A percentile compares a stretch with the other conserved stretches of the same genome.
phyloP scores from a whole-genome alignment of 64 coral and sea anemone species.

The Montipora cactus region DNA sequence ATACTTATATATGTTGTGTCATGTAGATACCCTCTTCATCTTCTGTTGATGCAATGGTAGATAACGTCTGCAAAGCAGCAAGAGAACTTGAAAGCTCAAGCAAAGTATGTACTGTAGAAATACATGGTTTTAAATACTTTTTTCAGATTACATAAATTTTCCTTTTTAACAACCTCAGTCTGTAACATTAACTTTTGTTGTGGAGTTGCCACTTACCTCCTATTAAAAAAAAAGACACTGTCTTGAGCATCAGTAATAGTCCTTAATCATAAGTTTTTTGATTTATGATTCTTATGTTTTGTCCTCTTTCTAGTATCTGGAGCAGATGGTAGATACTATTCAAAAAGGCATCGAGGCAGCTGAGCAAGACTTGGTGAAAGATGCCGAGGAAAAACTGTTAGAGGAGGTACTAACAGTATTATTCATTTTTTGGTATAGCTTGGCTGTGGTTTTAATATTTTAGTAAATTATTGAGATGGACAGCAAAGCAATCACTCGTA shows the following conservation, averaged over 20 bases:
- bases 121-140: too few relatives aligned
- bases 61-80: constrained; percentile 71
- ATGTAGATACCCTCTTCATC: constrained; percentile 48
- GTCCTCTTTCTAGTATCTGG: constrained; percentile 67
- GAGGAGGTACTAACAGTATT: constrained; percentile 66
- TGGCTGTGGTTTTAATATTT: background rate
- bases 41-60: constrained; percentile 68
- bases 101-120: constrained; percentile 56
- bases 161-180: background rate
- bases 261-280: too few relatives aligned
- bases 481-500: too few relatives aligned
- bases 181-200: too few relatives aligned
- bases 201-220: too few relatives aligned
- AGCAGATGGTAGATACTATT: constrained; percentile 89
- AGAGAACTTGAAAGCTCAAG: constrained; percentile 83
- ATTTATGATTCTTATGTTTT: background rate
- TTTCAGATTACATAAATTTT: background rate
- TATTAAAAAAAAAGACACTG: too few relatives aligned
- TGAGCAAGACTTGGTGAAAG: constrained; percentile 87
- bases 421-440: background rate
- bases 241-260: too few relatives aligned
- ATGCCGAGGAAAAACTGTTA: constrained; percentile 80
- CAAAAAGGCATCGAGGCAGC: constrained; percentile 91
- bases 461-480: too few relatives aligned
- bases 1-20: background rate